phyloP scores from a whole-genome alignment of 2,797 vertebrate genomes.

The Argyrosomus regius region DNA sequence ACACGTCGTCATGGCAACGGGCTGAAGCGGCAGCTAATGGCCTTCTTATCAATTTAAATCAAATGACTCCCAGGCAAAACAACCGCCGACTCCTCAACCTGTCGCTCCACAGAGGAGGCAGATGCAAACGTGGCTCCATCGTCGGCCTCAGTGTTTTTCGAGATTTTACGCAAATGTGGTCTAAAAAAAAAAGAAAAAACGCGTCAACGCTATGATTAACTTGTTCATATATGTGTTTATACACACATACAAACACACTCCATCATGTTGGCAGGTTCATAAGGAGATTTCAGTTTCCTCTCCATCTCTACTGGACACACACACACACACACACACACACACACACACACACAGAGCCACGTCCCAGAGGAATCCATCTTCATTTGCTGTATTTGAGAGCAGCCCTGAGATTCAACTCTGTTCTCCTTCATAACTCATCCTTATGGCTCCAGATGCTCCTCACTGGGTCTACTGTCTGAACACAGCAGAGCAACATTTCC shows the following conservation, averaged over 20 bases:
- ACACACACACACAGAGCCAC: background rate
- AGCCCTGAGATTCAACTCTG: constrained; percentile 61
- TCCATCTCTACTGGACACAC: constrained; percentile 38
- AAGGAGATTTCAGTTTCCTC: constrained; percentile 55
- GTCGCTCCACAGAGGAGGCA: constrained; percentile 5
- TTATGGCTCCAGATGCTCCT: constrained; percentile 54
- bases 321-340: constrained; percentile 31
- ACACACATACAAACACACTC: constrained; percentile 51
- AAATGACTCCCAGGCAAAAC: constrained; percentile 67
- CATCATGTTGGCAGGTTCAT: constrained; percentile 68
- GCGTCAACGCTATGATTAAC: background rate
- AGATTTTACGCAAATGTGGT: constrained; percentile 27
- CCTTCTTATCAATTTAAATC: constrained; percentile 77
- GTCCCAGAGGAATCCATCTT: constrained; percentile 74
- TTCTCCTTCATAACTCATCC: constrained; percentile 65
- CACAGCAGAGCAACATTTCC: constrained; percentile 12
- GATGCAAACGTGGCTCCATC: background rate
- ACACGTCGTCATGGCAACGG: constrained; percentile 76
- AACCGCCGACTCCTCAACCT: constrained; percentile 53
- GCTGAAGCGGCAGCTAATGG: constrained; percentile 76
- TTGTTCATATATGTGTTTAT: constrained; percentile 37
- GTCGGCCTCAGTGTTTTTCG: background rate
- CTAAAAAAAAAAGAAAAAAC: background rate
- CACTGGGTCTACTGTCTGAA: constrained; percentile 25
- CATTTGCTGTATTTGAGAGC: constrained; percentile 68